Evolutionary conservation across 2,113 vertebrate genomes (phyloP).

Genomic region (Onychostoma macrolepis): DNA sequence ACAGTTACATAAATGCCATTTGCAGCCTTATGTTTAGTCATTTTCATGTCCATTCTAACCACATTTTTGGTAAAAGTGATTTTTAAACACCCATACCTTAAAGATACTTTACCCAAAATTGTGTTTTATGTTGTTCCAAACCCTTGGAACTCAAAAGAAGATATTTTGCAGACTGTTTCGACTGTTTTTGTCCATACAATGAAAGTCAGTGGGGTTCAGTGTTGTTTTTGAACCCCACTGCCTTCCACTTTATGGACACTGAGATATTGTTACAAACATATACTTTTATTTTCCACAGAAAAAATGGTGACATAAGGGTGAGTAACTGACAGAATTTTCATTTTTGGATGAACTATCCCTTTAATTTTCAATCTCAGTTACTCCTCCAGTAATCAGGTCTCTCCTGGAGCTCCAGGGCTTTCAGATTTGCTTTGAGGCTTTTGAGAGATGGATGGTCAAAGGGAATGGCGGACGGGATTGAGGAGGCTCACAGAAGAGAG

Average conservation of each 20-base stretch:
- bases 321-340: not conserved
- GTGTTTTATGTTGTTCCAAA: not conserved
- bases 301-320: not conserved
- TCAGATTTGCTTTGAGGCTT: conserved; percentile 35
- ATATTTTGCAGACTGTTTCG: not conserved
- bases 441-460: conserved; percentile 3
- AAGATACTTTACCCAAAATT: not conserved
- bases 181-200: not conserved
- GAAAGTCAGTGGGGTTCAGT: not conserved
- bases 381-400: not conserved
- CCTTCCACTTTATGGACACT: not conserved
- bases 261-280: not conserved
- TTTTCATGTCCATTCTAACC: not conserved
- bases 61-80: not conserved
- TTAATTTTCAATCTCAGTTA: conserved; percentile 2
- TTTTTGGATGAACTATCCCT: not conserved
- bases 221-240: not conserved
- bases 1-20: not conserved
- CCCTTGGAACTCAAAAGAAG: not conserved
- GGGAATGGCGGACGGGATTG: not conserved
- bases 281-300: not conserved
- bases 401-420: not conserved
- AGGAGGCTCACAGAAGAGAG: not conserved
- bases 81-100: not conserved
- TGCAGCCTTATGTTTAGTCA: not conserved